Base-by-base conservation (phyloP, 2,797 vertebrate species). In the Sarcoramphus papa region DNA sequence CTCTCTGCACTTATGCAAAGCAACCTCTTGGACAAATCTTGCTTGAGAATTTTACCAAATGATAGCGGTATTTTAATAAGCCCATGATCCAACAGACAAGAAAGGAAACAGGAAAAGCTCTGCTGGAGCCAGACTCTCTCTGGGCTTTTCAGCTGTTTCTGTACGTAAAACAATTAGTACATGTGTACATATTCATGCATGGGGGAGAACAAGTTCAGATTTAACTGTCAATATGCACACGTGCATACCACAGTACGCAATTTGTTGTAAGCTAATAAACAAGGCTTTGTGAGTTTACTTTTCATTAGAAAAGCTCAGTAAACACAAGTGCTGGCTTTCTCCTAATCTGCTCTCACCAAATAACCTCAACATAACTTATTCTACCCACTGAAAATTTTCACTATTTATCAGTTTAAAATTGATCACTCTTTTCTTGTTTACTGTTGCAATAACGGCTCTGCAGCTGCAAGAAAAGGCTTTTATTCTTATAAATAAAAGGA, bases 351-450 rank as follows among this genome's bases (percentile, higher is more conserved):
- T 94, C n/a, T 90, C 63, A 85, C 47, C 63, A 88, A 70, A 88
- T 76, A 92, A 95, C 23, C 76, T 92, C 59, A 93, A 63, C 40
- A 56, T 70, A 96, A 80, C 28, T 91, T 96, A 95, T 59, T 94
- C 54, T 86, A 76, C 18, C 7, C 14, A 73, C 40, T 50, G 59
- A 92, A 92, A 81, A 67, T 92, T 48, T 92, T 93, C 59, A 30
- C 47, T 50, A 20, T 68, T 86, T 78, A 95, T 95, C 83, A 70
- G 43, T 94, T 95, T 96, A 92, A 93, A 93, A 95, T 92, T 79
- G 93, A 96, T 95, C 22, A 4, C 56, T 63, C 31, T 67, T 85
- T 92, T 93, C 74, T 87, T 94, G 75, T 87, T 92, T 92, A 92
- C 59, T 69, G 25, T 63, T 93, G 90, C 79, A 96, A 79, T 85